These are phyloP conservation scores for Ypsolopha scabrella DNA, from an alignment of 2,888 invertebrate genomes.

Conservation along the genomic window DNA sequence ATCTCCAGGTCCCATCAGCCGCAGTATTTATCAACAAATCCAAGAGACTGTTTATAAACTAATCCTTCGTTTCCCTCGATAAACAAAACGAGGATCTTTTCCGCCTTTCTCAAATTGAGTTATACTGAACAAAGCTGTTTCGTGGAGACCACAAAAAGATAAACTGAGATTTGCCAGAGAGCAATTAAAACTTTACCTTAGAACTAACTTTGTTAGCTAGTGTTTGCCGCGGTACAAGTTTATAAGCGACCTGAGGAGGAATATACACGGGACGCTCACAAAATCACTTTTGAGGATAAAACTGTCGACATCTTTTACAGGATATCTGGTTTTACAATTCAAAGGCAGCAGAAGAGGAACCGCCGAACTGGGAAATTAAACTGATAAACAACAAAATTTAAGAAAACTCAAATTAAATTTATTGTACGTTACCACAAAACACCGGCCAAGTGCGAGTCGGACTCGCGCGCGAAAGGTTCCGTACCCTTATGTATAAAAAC, in stretches of 20 bases:
- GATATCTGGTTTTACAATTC: conserved; percentile 44
- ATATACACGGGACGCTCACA: conserved; percentile 40
- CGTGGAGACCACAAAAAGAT: conserved; percentile 58
- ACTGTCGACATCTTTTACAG: too few relatives aligned
- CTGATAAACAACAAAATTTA: too few relatives aligned
- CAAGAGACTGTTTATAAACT: neutral
- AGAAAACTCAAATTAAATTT: too few relatives aligned
- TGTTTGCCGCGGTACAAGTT: conserved; percentile 36
- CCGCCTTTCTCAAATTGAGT: conserved; percentile 37
- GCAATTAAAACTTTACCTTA: conserved; percentile 69
- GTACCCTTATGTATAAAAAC: too few relatives aligned
- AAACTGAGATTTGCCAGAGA: conserved; percentile 61
- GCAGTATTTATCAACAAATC: neutral
- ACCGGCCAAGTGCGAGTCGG: too few relatives aligned
- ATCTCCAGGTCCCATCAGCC: neutral
- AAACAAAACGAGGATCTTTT: conserved; percentile 1
- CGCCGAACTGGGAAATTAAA: conserved; percentile 48
- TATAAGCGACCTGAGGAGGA: conserved; percentile 42
- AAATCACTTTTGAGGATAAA: too few relatives aligned
- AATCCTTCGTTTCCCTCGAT: neutral
- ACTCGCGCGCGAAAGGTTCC: too few relatives aligned
- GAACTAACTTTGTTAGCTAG: conserved; percentile 62
- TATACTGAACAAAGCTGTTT: conserved; percentile 60
- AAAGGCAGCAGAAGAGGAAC: conserved; percentile 31
- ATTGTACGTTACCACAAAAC: too few relatives aligned